phyloP scores from a whole-genome alignment of 2,113 vertebrate species.

The Scatophagus argus region DNA sequence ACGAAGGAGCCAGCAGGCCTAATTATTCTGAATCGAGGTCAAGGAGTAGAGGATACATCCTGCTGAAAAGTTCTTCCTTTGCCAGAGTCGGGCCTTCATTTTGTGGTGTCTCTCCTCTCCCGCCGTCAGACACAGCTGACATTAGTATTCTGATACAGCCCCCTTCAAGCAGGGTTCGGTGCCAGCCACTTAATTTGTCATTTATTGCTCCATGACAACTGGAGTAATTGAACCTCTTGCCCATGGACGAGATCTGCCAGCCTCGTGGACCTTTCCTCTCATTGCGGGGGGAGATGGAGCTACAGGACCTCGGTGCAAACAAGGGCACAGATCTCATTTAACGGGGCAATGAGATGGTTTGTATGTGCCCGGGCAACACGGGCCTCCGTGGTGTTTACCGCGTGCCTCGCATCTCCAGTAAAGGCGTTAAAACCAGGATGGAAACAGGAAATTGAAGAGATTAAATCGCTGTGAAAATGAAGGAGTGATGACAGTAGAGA shows the following conservation, averaged over 20 bases:
- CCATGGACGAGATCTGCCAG: conserved; percentile 71
- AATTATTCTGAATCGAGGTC: conserved; percentile 35
- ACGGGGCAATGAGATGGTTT: conserved; percentile 71
- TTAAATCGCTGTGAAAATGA: conserved; percentile 44
- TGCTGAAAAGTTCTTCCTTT: conserved; percentile 31
- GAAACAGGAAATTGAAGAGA: conserved; percentile 34
- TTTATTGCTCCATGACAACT: conserved; percentile 85
- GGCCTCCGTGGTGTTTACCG: conserved; percentile 58
- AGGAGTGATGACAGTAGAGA: conserved; percentile 4
- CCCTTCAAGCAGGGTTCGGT: conserved; percentile 71
- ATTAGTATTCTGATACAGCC: conserved; percentile 79
- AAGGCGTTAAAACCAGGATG: conserved; percentile 26
- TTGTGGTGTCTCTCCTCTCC: conserved; percentile 49
- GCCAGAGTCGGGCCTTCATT: conserved; percentile 17
- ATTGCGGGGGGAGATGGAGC: conserved; percentile 50
- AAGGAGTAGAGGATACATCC: conserved; percentile 20
- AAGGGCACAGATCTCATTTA: conserved; percentile 79
- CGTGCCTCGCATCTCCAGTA: conserved; percentile 30
- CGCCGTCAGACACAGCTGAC: conserved; percentile 69
- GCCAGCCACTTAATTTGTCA: conserved; percentile 83
- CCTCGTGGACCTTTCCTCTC: conserved; percentile 67
- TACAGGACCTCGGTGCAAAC: conserved; percentile 74
- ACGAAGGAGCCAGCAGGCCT: conserved; percentile 9
- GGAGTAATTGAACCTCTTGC: conserved; percentile 84
- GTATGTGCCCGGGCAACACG: conserved; percentile 54